Evolutionary conservation across 2,113 vertebrate species (phyloP).

Genomic region (Eulemur macaco): DNA sequence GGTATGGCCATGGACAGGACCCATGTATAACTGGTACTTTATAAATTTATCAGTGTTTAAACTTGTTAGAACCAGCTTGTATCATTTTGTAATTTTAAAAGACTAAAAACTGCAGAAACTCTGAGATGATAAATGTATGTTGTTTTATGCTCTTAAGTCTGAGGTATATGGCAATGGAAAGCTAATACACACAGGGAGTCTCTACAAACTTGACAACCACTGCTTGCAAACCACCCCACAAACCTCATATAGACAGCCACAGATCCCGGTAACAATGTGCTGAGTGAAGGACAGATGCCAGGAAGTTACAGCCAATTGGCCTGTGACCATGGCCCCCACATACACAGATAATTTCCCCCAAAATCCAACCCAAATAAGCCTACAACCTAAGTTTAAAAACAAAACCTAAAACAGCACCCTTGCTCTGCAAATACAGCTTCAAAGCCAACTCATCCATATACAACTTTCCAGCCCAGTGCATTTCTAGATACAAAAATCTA

Average conservation of each 20-base stretch:
- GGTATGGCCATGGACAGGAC: too few relatives aligned
- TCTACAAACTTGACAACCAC: neutral
- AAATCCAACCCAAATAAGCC: slow-evolving; percentile 21
- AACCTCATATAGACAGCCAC: neutral
- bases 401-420: neutral
- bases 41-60: neutral
- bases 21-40: neutral
- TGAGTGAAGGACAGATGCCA: neutral
- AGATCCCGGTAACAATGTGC: neutral
- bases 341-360: neutral
- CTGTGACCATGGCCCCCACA: neutral
- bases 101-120: neutral
- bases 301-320: neutral
- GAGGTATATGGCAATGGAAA: neutral
- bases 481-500: neutral
- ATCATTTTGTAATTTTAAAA: slow-evolving; percentile 3
- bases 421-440: neutral
- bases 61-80: neutral
- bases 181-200: neutral
- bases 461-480: neutral
- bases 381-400: slow-evolving; percentile 3
- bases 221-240: neutral
- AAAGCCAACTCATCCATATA: neutral
- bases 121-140: neutral
- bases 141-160: neutral